Conservation (phyloP, 2,797 vertebrate species). For the Coluber constrictor region DNA sequence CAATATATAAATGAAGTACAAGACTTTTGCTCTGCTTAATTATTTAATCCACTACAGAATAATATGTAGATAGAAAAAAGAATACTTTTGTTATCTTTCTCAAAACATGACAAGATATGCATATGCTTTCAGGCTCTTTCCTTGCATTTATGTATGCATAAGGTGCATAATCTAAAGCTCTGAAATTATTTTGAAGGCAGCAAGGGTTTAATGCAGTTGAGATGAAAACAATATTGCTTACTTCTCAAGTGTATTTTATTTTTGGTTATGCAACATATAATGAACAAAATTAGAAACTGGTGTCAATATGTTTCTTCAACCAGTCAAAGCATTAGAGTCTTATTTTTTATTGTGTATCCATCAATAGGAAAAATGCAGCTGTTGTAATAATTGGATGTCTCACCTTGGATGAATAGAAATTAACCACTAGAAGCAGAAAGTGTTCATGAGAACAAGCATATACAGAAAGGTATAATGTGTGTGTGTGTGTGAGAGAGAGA, state of each 20-base stretch:
- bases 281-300: neutral
- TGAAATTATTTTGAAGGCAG: neutral
- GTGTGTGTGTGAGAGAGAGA: neutral
- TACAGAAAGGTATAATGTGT: neutral
- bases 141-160: neutral
- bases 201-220: neutral
- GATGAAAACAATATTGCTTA: neutral
- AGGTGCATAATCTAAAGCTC: neutral
- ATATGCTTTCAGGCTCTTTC: neutral
- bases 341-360: neutral
- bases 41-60: conserved; percentile 17
- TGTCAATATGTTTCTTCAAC: neutral
- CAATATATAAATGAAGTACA: conserved; percentile 23
- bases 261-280: neutral
- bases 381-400: neutral
- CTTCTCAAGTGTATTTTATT: neutral
- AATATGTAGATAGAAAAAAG: conserved; percentile 9
- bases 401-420: neutral
- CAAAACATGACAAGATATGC: neutral
- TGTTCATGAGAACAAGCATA: neutral
- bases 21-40: conserved; percentile 24
- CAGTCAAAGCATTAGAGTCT: neutral
- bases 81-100: neutral
- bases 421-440: neutral
- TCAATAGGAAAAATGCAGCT: neutral